Percentiles rank a stretch among this genome's conserved stretches.
Conservation (phyloP, 2,797 vertebrate species). For the Macropodus opercularis region DNA sequence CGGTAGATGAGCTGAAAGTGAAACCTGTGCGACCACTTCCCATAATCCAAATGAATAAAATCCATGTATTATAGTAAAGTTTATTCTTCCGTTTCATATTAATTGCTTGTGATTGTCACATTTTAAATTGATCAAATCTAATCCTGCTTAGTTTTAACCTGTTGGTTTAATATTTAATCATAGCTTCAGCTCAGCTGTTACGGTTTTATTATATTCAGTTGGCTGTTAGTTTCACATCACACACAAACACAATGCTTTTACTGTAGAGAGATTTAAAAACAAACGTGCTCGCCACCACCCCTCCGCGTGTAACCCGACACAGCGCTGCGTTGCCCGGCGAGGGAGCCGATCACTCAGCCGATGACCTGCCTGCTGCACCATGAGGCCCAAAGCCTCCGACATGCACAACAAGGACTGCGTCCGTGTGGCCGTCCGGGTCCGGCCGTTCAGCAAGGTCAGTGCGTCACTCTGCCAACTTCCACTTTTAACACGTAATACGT, state of each 20-base stretch:
- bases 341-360: slow-evolving; percentile 18
- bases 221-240: too few relatives aligned
- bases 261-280: too few relatives aligned
- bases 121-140: neutral
- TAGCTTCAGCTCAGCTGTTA: too few relatives aligned
- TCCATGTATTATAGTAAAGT: neutral
- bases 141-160: neutral
- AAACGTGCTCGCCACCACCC: too few relatives aligned
- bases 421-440: slow-evolving; percentile 84
- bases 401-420: slow-evolving; percentile 82
- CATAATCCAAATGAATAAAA: neutral
- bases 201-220: too few relatives aligned
- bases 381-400: slow-evolving; percentile 59
- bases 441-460: slow-evolving; percentile 89
- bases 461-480: neutral
- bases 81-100: neutral
- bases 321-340: neutral
- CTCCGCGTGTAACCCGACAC: slow-evolving; percentile 60
- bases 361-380: slow-evolving; percentile 33
- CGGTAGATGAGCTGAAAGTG: slow-evolving; percentile 53
- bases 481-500: neutral
- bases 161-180: too few relatives aligned
- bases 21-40: slow-evolving; percentile 35
- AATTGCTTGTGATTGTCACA: neutral
- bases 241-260: too few relatives aligned